Conservation (phyloP, 2,797 vertebrate species). For the Parauchenoglanis punctatus region DNA sequence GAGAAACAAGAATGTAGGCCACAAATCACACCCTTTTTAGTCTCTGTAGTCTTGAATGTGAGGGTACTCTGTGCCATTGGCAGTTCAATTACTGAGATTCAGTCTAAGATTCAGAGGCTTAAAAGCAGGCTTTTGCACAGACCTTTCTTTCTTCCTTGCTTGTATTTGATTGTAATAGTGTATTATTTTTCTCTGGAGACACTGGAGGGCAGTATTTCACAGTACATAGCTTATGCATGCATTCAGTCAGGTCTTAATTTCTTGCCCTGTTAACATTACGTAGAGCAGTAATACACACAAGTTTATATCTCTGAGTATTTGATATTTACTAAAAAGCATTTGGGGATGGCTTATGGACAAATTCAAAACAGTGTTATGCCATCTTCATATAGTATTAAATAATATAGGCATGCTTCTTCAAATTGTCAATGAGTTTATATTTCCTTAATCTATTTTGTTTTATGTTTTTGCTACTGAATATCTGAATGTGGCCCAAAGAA, state of each 20-base stretch:
- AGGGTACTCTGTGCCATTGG: not conserved
- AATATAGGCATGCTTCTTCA: not conserved
- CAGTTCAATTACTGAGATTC: not conserved
- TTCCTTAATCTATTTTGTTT: not conserved
- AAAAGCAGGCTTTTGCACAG: not conserved
- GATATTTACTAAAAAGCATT: not conserved
- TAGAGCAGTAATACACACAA: not conserved
- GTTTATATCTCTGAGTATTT: not conserved
- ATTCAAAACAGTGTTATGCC: not conserved
- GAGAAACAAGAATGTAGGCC: not conserved
- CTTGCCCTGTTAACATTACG: not conserved
- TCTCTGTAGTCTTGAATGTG: not conserved
- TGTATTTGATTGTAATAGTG: not conserved
- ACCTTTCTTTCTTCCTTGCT: not conserved
- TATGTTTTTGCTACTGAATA: not conserved
- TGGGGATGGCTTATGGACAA: not conserved
- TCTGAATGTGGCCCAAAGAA: not conserved
- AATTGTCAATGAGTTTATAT: too few species aligned
- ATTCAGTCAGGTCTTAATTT: not conserved
- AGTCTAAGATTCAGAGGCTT: not conserved
- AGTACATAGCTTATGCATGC: not conserved
- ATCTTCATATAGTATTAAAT: not conserved
- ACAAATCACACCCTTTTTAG: not conserved
- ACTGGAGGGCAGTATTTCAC: slow-evolving; percentile 5
- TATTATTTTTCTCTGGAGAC: not conserved